A percentile compares a stretch with the other conserved stretches of the same genome.
Evolutionary conservation across 2,797 vertebrate genomes (phyloP).

Genomic region (Hypotaenidia philippensis): DNA sequence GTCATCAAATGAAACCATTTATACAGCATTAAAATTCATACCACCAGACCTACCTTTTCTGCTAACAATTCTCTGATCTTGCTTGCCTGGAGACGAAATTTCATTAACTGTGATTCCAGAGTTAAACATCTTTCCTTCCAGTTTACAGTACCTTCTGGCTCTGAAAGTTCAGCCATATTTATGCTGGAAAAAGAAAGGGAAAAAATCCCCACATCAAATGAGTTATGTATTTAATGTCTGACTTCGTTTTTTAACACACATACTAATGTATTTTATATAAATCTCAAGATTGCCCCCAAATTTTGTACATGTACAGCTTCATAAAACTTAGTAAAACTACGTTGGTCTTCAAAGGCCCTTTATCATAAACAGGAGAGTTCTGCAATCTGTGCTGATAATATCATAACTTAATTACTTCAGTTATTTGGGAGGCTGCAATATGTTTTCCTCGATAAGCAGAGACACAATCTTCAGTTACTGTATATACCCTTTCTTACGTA

Average conservation of each 20-base stretch:
- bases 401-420: not conserved
- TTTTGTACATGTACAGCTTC: not conserved
- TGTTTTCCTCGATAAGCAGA: not conserved
- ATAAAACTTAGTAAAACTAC: not conserved
- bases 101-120: slow-evolving; percentile 93
- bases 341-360: not conserved
- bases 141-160: slow-evolving; percentile 85
- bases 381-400: not conserved
- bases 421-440: not conserved
- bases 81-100: slow-evolving; percentile 94
- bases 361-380: not conserved
- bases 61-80: slow-evolving; percentile 95
- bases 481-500: not conserved
- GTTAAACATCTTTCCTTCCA: slow-evolving; percentile 95
- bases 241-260: not conserved
- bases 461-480: not conserved
- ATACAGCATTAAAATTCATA: not conserved
- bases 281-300: not conserved
- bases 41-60: slow-evolving; percentile 89
- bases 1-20: not conserved
- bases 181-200: slow-evolving; percentile 59
- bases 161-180: slow-evolving; percentile 90
- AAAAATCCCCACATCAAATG: not conserved
- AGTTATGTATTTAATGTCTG: not conserved
- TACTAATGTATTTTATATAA: not conserved